Evolutionary conservation across 2,797 vertebrate genomes (phyloP), one percentile per base, ranked within the genome.

Genomic region (Xiphophorus birchmanni): DNA sequence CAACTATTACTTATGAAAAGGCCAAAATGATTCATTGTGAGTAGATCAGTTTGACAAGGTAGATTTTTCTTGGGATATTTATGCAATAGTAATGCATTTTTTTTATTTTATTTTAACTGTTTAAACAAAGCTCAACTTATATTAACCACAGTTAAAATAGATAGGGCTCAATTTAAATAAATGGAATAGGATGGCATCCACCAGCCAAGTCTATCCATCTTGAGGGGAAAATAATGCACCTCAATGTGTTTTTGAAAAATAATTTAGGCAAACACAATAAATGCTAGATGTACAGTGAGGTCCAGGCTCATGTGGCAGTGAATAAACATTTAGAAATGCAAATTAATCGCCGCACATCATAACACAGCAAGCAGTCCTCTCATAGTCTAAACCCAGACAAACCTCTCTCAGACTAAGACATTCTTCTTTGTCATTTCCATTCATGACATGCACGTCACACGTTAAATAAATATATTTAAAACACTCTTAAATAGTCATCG

Each of bases 401-500:
- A 72, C 40, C 76, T 63, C 78, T 84, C 54, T 85, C 82, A 84
- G 63, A 78, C 82, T 32, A 71, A 42, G 5, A 89, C 89, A 93
- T 87, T 89, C 91, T 87, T 86, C 23, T 82, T 83, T 73, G 89
- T 88, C 79, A 91, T 82, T 74, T 89, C 80, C 77, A 81, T 48
- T 75, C 80, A 90, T 74, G 78, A 90, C 91, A 89, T 90, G 80
- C 80, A 87, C 77, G 75, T 85, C 83, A 83, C 83, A 87, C 74
- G 75, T 67, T 86, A 86, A 91, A 92, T 94, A 91, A 92, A 94
- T 92, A 92, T 88, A 90, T 86, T 83, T 87, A 90, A 87, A 92
- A 86, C 81, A 89, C 82, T 88, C 86, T 91, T 90, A 86, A 84
- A 90, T 86, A 94, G 85, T 44, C 77, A 82, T 88, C 82, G 50